Base-by-base conservation (phyloP, 2,797 vertebrate genomes). In the Helostoma temminkii region DNA sequence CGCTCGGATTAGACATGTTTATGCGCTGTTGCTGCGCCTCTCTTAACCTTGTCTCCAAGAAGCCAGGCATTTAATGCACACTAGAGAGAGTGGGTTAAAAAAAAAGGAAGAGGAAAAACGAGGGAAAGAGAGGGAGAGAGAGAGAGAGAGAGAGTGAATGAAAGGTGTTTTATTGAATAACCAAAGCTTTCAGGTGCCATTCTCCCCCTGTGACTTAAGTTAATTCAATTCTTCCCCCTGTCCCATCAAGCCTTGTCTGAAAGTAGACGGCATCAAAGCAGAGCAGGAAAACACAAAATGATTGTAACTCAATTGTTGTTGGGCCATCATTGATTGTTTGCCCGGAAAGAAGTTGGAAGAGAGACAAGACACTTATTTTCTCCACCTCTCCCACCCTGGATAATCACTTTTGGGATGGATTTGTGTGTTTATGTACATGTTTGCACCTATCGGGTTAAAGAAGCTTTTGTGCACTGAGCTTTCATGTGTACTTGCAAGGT, bases 231-330 rank as follows among this genome's bases (percentile, higher is more conserved):
- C 72, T 5, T 11, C 8, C 63, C 74, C 16, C 66, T 67, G 81
- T 85, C 87, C 87, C 78, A 84, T 87, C 84, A 81, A 83, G 88
- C 71, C 64, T 77, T 74, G 75, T 85, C 90, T 89, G 83, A 85
- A 82, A 86, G 72, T 50, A 74, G 81, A 87, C 57, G 59, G 84
- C 83, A 92, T 93, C 87, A 90, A 90, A 91, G 89, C 73, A 46
- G 28, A 74, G 77, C 80, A 49, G 82, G 91, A 92, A 92, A 90
- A 91, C 74, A 87, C 83, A 72, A 80, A 90, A 92, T 90, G 89
- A 92, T 84, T 89, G 81, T 90, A 93, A 91, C 83, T 93, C 88
- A 91, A 91, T 94, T 92, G 88, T 88, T 86, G 81, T 80, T 48
- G n/a, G 63, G 63, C 70, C 80, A 57, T 88, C 89, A 91, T 92